These are phyloP conservation scores for Gymnothorax javanicus DNA, from an alignment of 2,797 vertebrate species.

Conservation along the genomic window DNA sequence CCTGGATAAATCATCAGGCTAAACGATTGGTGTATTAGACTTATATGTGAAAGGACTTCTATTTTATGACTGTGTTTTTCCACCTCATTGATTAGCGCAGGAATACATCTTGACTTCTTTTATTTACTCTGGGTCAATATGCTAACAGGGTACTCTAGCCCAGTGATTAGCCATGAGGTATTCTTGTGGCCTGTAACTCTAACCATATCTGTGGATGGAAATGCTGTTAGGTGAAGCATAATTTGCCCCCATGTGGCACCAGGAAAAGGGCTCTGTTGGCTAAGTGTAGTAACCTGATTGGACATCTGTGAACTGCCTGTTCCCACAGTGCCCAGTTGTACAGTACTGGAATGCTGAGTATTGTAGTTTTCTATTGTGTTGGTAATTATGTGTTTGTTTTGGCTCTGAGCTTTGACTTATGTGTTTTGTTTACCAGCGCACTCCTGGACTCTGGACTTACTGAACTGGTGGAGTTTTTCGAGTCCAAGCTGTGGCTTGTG, in stretches of 20 bases:
- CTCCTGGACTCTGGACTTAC: constrained; percentile 34
- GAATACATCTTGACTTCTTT: not conserved
- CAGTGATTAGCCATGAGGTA: no score
- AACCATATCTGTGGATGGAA: not conserved
- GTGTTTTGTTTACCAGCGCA: constrained; percentile 51
- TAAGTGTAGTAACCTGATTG: not conserved
- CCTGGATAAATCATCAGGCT: no score
- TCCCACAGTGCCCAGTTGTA: not conserved
- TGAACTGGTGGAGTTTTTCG: constrained; percentile 62
- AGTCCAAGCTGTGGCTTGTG: constrained; percentile 69
- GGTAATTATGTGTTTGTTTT: not conserved
- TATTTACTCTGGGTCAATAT: not conserved
- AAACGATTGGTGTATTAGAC: no score
- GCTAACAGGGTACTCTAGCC: not conserved
- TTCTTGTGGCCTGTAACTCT: no score
- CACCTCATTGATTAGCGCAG: not conserved
- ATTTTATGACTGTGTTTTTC: no score
- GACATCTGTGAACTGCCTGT: not conserved
- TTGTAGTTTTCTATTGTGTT: not conserved
- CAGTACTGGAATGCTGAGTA: not conserved
- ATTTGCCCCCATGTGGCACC: not conserved
- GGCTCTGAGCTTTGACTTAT: constrained; percentile 33
- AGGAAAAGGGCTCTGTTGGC: not conserved
- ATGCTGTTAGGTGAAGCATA: not conserved
- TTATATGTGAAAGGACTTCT: no score